phyloP scores from a whole-genome alignment of 1,140 invertebrate species.

The Papilio aristodemus region DNA sequence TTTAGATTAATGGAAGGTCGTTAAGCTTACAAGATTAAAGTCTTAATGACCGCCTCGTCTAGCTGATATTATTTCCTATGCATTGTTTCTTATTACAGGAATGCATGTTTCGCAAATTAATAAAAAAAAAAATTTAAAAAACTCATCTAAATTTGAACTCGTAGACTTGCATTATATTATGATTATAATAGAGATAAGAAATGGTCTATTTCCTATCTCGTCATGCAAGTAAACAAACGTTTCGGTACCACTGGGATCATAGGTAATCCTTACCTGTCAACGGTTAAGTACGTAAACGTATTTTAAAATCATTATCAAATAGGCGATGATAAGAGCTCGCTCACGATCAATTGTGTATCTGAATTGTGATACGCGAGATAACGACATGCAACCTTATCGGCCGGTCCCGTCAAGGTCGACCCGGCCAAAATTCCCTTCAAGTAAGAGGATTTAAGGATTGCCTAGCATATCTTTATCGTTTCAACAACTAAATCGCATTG shows the following conservation, averaged over 20 bases:
- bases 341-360: slow-evolving; percentile 64
- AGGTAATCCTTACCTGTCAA: slow-evolving; percentile 56
- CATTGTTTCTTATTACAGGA: background rate
- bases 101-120: background rate
- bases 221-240: slow-evolving; percentile 34
- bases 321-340: slow-evolving; percentile 57
- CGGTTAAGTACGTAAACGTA: slow-evolving; percentile 60
- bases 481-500: slow-evolving; percentile 38
- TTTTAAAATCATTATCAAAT: slow-evolving; percentile 72
- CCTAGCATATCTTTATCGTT: slow-evolving; percentile 38
- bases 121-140: too few species aligned
- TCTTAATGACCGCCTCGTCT: slow-evolving; percentile 17
- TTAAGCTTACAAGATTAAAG: slow-evolving; percentile 51
- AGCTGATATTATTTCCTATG: slow-evolving; percentile 19
- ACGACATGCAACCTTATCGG: slow-evolving; percentile 58
- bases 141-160: background rate
- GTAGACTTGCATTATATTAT: background rate
- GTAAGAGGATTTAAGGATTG: slow-evolving; percentile 54
- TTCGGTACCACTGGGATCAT: slow-evolving; percentile 39
- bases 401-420: slow-evolving; percentile 54
- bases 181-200: background rate
- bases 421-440: slow-evolving; percentile 47
- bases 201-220: slow-evolving; percentile 12
- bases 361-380: slow-evolving; percentile 59
- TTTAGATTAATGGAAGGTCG: slow-evolving; percentile 61